phyloP scores from a whole-genome alignment of 2,797 vertebrate genomes.

The Dromococcyx pavoninus region DNA sequence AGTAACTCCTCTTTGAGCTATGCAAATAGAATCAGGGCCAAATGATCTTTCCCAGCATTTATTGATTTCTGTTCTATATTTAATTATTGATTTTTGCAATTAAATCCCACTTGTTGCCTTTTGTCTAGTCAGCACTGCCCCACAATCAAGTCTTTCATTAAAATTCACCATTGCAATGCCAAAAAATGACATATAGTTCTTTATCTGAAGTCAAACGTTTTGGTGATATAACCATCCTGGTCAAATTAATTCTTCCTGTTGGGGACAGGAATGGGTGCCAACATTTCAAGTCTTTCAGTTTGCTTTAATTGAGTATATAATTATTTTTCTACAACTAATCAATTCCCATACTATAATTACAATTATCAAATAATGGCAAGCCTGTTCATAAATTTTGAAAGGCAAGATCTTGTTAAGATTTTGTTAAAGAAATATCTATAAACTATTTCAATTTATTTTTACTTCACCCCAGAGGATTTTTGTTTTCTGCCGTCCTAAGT shows the following conservation, averaged over 20 bases:
- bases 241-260: slow-evolving; percentile 5
- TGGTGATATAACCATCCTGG: not conserved
- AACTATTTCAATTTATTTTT: slow-evolving; percentile 14
- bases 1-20: not conserved
- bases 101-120: not conserved
- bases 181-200: not conserved
- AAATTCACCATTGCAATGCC: not conserved
- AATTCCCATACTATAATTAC: slow-evolving; percentile 37
- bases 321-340: slow-evolving; percentile 54
- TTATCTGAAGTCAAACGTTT: not conserved
- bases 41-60: not conserved
- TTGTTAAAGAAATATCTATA: not conserved
- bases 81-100: not conserved
- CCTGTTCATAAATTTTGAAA: slow-evolving; percentile 27
- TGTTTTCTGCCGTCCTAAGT: not conserved
- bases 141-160: not conserved
- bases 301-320: slow-evolving; percentile 43
- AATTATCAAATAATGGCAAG: slow-evolving; percentile 42
- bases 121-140: not conserved
- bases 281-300: slow-evolving; percentile 26
- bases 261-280: not conserved
- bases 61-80: not conserved
- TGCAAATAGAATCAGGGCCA: not conserved
- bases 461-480: not conserved
- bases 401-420: slow-evolving; percentile 1